Conservation (phyloP, 2,888 invertebrate species). For the Tanypteryx hageni region DNA sequence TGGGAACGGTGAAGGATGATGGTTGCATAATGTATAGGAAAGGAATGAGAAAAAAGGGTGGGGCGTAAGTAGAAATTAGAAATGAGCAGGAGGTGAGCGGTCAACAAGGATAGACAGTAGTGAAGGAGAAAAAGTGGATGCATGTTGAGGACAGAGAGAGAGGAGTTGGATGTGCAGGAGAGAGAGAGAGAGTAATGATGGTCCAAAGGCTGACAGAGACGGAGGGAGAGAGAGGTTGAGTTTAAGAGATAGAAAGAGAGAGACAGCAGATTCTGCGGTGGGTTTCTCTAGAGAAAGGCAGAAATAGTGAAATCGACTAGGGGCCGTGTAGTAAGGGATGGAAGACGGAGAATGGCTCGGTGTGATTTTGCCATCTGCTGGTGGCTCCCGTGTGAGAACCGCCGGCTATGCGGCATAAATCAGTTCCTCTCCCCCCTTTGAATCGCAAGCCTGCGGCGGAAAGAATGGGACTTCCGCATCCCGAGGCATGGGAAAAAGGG, state of each 20-base stretch:
- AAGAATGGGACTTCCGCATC: background rate
- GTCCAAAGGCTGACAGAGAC: too few relatives aligned
- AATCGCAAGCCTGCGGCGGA: conserved; percentile 1
- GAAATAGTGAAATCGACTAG: background rate
- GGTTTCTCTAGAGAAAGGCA: background rate
- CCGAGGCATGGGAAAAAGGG: background rate
- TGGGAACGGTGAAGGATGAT: too few relatives aligned
- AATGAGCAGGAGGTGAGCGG: too few relatives aligned
- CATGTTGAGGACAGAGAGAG: too few relatives aligned
- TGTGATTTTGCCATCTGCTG: conserved; percentile 22
- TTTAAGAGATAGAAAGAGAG: background rate
- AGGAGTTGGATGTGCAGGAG: too few relatives aligned
- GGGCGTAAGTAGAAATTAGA: too few relatives aligned
- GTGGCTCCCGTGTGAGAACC: conserved; percentile 12
- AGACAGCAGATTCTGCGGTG: background rate
- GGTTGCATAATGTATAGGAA: too few relatives aligned
- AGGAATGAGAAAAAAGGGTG: too few relatives aligned
- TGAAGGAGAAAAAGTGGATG: too few relatives aligned
- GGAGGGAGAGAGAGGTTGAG: too few relatives aligned
- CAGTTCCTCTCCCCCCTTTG: background rate
- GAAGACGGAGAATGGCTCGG: conserved; percentile 14
- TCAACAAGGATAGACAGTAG: too few relatives aligned
- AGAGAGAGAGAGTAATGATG: too few relatives aligned
- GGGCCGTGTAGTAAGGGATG: background rate
- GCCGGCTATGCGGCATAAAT: conserved; percentile 27